phyloP scores from a whole-genome alignment of 2,113 vertebrate genomes.

The Tragulus kanchil region DNA sequence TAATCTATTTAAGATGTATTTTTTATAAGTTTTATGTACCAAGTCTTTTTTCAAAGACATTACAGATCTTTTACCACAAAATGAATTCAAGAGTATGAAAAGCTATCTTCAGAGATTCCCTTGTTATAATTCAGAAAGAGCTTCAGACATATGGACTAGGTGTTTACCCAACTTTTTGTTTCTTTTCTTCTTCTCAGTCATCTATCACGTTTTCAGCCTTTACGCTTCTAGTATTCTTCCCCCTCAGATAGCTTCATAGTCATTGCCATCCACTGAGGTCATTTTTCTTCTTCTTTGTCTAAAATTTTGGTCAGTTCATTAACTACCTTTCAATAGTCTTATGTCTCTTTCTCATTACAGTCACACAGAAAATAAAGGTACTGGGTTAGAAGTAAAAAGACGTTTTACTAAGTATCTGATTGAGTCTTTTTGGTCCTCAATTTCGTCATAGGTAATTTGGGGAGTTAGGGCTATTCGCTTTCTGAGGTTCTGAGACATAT shows the following conservation, averaged over 20 bases:
- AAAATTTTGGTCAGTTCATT: neutral
- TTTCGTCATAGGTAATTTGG: neutral
- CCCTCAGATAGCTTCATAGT: neutral
- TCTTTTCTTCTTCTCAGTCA: neutral
- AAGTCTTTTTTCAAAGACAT: neutral
- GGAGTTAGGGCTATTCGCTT: neutral
- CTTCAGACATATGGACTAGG: neutral
- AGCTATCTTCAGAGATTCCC: neutral
- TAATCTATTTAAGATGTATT: neutral
- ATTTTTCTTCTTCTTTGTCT: neutral
- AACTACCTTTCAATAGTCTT: neutral
- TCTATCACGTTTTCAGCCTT: neutral
- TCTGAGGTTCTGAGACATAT: neutral
- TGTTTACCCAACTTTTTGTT: neutral
- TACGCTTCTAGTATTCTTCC: neutral
- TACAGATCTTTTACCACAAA: neutral
- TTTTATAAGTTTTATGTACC: neutral
- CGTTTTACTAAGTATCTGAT: neutral
- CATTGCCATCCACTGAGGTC: neutral
- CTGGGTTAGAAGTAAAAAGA: neutral
- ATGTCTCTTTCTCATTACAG: neutral
- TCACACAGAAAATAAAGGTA: neutral
- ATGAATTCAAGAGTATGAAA: neutral
- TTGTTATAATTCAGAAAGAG: neutral
- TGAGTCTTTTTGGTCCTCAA: neutral